Base-by-base conservation (phyloP, 2,113 vertebrate species). In the Scopus umbretta region DNA sequence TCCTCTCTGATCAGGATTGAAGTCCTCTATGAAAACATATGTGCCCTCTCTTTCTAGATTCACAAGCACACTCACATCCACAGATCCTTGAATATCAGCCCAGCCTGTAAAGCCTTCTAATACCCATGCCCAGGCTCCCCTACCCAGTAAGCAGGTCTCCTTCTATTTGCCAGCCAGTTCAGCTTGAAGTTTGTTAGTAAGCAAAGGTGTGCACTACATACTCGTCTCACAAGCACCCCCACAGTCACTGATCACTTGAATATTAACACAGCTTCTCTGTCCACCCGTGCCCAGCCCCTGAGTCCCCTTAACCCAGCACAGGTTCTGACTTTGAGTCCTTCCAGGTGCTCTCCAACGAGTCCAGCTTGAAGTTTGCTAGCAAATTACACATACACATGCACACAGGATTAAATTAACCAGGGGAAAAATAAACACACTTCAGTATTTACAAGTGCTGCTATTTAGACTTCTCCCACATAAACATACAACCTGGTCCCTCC, bases 311-410 rank as follows among this genome's bases (percentile, higher is more conserved):
- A 73, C 7, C 50, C 61, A 71, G 36, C 36, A 73, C 9, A 5
- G 26, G 13, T 30, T 58, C 59, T 45, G 55, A 52, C 26, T 40
- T 14, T 3, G 1, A 61, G 50, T 66, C 14, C 25, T 74, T 66
- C 49, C 68, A 66, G 30, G 27, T 7, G 17, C 55, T 66, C 68
- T 84, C 53, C 59, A 66, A 21, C 42, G 42, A 62, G 19, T 59
- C 42, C 52, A 45, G 1, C 12, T 58, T 79, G 55, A 74, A 81
- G 32, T 71, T 25, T 62, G 4, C 13, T 45, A 36, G 40, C 30
- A 11, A 78, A 29, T 67, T 49, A 49, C 13, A 47, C 2, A 34
- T 13, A 53, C 5, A 16, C 0, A 0, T 13, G 5, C 26, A 73
- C 38, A 30, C 10, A 43, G 52, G 65, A 79, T 66, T 66, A 52